These are phyloP conservation scores for Balaenoptera acutorostrata DNA, from an alignment of 2,113 vertebrate genomes.

Conservation along the genomic window DNA sequence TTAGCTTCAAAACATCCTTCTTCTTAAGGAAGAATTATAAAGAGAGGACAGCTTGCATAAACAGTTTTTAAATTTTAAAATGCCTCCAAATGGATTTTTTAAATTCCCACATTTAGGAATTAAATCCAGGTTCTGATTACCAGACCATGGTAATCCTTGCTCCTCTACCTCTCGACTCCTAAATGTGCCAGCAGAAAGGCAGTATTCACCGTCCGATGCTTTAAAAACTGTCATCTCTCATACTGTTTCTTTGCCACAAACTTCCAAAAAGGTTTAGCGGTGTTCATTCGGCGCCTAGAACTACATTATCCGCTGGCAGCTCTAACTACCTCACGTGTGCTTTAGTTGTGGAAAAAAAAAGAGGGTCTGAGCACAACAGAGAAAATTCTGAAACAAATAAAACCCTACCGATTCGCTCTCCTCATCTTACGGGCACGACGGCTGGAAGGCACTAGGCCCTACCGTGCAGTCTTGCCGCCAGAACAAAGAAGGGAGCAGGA, in stretches of 20 bases:
- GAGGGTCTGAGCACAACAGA: background rate
- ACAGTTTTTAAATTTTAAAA: background rate
- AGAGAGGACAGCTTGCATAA: fast-evolving
- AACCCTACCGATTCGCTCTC: background rate
- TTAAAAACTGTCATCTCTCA: fast-evolving
- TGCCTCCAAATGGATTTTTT: background rate
- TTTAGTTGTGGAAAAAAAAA: background rate
- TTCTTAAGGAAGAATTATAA: background rate
- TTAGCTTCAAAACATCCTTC: fast-evolving
- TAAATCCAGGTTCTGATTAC: no score
- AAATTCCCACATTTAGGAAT: background rate
- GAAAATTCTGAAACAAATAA: background rate
- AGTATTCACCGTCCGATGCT: fast-evolving
- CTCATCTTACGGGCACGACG: fast-evolving
- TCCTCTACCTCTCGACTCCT: background rate
- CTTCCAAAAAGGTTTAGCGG: background rate
- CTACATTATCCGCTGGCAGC: fast-evolving
- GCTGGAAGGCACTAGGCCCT: background rate
- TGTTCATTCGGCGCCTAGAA: background rate
- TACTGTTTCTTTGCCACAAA: fast-evolving
- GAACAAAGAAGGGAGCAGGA: background rate
- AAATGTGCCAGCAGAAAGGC: fast-evolving
- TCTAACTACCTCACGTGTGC: fast-evolving
- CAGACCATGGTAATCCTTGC: fast-evolving
- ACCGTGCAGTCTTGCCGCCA: fast-evolving